phyloP scores from a whole-genome alignment of 2,113 vertebrate genomes.

The Phyllostomus discolor region DNA sequence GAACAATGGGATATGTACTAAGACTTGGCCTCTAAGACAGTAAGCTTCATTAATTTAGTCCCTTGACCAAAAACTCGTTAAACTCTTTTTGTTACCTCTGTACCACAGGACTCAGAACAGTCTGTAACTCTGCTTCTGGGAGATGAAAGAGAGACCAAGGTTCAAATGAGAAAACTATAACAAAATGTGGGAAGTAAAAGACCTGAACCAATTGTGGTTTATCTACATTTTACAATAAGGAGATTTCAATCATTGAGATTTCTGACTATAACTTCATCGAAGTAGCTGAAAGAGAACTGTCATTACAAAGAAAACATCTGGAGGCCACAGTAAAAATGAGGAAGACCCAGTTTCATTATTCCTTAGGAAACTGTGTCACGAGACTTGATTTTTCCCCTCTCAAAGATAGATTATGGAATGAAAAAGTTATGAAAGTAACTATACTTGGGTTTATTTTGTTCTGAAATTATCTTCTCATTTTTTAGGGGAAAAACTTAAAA shows the following conservation, averaged over 20 bases:
- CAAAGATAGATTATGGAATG: background rate
- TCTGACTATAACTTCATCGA: background rate
- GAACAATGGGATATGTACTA: background rate
- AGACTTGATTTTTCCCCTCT: background rate
- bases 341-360: background rate
- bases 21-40: background rate
- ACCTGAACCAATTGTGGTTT: background rate
- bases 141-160: background rate
- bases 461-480: background rate
- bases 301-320: constrained; percentile 9
- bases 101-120: background rate
- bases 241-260: background rate
- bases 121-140: background rate
- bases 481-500: background rate
- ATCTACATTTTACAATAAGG: constrained; percentile 6
- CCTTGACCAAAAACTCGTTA: background rate
- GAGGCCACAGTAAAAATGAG: background rate
- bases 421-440: background rate
- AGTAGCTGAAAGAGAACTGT: background rate
- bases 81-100: constrained; percentile 12
- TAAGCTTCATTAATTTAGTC: constrained; percentile 7
- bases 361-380: background rate
- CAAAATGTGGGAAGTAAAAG: background rate
- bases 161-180: background rate
- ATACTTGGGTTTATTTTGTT: background rate